phyloP scores from a whole-genome alignment of 2,113 vertebrate genomes.

The Oreocharis arfaki region DNA sequence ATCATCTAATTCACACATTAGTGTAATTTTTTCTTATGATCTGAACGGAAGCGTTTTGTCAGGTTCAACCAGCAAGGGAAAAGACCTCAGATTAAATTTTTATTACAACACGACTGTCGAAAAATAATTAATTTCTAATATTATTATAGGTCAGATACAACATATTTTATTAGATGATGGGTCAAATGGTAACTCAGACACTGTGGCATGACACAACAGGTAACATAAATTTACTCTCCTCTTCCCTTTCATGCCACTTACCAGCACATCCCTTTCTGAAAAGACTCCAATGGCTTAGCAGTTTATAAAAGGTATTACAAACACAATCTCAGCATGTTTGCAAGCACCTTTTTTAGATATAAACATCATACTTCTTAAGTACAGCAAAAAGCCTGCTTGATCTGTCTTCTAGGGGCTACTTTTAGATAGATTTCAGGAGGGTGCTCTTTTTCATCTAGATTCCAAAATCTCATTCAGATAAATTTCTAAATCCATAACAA shows the following conservation, averaged over 20 bases:
- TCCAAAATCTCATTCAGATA: not conserved
- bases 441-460: not conserved
- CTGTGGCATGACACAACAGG: not conserved
- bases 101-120: not conserved
- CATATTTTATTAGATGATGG: not conserved
- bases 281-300: not conserved
- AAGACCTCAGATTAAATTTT: not conserved
- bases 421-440: not conserved
- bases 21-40: not conserved
- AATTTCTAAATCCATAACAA: not conserved
- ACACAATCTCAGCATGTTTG: not conserved
- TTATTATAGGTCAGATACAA: not conserved
- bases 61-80: not conserved
- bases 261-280: not conserved
- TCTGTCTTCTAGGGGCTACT: not conserved
- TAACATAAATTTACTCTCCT: not conserved
- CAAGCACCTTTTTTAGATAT: not conserved
- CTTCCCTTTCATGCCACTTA: not conserved
- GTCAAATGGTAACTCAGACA: not conserved
- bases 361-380: not conserved
- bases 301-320: not conserved
- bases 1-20: not conserved
- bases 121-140: not conserved
- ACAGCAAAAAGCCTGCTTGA: not conserved
- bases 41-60: not conserved